phyloP scores from a whole-genome alignment of 2,113 vertebrate genomes.

The Myotis lucifugus region DNA sequence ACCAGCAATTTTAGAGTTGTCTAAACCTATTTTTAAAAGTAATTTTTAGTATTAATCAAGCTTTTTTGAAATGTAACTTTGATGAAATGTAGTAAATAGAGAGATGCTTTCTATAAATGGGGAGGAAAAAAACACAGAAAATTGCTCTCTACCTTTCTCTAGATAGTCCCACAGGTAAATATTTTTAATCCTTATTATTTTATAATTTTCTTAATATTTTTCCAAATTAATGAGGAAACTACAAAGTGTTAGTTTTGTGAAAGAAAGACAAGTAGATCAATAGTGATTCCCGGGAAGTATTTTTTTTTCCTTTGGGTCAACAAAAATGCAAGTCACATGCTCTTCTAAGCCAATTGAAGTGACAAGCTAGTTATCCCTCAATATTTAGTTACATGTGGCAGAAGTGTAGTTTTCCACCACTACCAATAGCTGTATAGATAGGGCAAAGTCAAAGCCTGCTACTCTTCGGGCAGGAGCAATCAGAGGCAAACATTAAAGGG shows the following conservation, averaged over 20 bases:
- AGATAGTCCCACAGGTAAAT: background rate
- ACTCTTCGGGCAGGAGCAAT: fast-evolving
- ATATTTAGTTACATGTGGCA: background rate
- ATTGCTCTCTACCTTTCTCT: background rate
- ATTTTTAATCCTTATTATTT: background rate
- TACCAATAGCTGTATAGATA: background rate
- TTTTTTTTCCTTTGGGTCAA: background rate
- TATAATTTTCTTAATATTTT: conserved; percentile 38
- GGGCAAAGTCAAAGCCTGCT: background rate
- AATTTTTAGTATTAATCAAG: background rate
- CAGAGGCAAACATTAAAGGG: too few relatives aligned
- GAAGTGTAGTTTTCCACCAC: background rate
- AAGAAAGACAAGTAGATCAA: background rate
- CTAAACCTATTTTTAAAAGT: background rate
- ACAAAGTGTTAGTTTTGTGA: background rate
- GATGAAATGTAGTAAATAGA: background rate
- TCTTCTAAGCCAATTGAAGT: background rate
- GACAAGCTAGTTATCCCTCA: background rate
- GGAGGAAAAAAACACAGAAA: background rate
- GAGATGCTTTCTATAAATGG: background rate
- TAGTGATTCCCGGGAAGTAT: background rate
- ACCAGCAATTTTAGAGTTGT: background rate
- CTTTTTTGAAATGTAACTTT: background rate
- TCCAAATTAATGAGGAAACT: background rate
- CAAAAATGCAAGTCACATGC: background rate